Evolutionary conservation across 2,888 invertebrate species (phyloP).

Genomic region (Odontocerum albicorne): DNA sequence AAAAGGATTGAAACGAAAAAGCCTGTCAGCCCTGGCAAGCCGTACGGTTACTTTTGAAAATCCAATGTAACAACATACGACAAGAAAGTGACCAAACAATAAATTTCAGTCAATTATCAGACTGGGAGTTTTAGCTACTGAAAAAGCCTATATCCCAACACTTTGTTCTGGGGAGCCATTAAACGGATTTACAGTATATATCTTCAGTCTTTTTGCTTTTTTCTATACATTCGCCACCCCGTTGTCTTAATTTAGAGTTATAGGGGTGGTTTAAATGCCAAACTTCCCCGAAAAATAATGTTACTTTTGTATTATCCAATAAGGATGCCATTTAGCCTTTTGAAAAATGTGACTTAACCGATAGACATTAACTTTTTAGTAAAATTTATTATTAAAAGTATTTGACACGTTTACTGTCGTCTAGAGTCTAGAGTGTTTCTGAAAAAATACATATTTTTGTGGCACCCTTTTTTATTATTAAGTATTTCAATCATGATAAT

Average conservation of each 20-base stretch:
- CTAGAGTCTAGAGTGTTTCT: neutral
- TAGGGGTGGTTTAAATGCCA: constrained; percentile 25
- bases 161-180: constrained; percentile 16
- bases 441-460: too few species aligned
- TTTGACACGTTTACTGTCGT: neutral
- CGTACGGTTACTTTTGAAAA: constrained; percentile 4
- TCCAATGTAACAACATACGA: constrained; percentile 33
- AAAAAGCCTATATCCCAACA: constrained; percentile 15
- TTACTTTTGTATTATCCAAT: constrained; percentile 19
- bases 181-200: constrained; percentile 30
- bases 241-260: constrained; percentile 32
- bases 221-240: neutral
- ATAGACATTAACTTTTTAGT: constrained; percentile 1
- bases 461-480: too few species aligned
- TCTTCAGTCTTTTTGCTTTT: constrained; percentile 29
- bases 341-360: constrained; percentile 11
- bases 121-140: constrained; percentile 13
- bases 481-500: too few species aligned
- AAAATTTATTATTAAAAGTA: neutral
- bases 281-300: constrained; percentile 16
- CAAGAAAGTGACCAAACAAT: constrained; percentile 37
- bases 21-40: constrained; percentile 2
- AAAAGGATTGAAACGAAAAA: too few species aligned
- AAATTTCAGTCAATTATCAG: constrained; percentile 37
- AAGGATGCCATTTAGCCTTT: constrained; percentile 13